phyloP scores from a whole-genome alignment of 2,113 vertebrate genomes.

The Nycticryphes semicollaris region DNA sequence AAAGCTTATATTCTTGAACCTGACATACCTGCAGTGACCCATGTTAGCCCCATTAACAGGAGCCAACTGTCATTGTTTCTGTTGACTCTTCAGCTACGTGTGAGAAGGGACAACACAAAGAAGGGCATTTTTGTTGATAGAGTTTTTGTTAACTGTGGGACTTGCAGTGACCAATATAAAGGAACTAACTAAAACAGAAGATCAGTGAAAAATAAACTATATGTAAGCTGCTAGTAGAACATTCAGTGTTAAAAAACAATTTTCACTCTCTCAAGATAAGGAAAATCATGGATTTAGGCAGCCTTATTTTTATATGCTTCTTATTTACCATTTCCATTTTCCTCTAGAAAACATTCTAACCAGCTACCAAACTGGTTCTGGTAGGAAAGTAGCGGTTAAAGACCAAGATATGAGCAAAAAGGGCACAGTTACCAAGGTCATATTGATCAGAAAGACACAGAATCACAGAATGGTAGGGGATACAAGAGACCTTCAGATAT shows the following conservation, averaged over 20 bases:
- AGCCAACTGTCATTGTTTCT: neutral
- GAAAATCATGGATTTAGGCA: neutral
- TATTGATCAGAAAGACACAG: neutral
- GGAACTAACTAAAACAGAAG: neutral
- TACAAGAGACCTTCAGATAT: neutral
- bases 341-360: neutral
- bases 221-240: neutral
- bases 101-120: neutral
- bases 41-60: neutral
- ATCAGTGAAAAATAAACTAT: neutral
- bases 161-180: neutral
- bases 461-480: neutral
- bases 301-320: neutral
- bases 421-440: neutral
- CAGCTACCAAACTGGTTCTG: neutral
- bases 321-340: neutral
- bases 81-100: neutral
- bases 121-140: neutral
- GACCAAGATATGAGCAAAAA: neutral
- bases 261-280: neutral
- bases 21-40: neutral
- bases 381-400: neutral
- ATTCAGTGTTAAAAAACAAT: neutral
- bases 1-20: neutral
- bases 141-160: neutral